A percentile compares a stretch with the other conserved stretches of the same genome.
These are phyloP conservation scores for Dryoscopus gambensis DNA, from an alignment of 2,113 vertebrate species.

Conservation along the genomic window DNA sequence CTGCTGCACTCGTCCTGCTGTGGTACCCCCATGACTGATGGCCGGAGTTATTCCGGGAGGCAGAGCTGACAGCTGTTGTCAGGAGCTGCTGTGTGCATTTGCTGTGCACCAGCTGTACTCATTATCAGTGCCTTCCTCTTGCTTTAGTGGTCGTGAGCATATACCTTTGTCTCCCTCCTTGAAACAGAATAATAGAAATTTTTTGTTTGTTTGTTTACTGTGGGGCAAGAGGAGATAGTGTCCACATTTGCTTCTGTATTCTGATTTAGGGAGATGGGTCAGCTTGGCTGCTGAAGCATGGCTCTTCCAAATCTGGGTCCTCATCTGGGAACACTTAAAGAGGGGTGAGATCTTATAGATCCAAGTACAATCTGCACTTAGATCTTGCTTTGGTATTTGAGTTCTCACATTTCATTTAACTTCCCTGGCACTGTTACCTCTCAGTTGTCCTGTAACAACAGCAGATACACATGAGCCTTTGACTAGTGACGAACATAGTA, in stretches of 20 bases:
- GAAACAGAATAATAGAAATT: background rate
- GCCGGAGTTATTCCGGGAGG: background rate
- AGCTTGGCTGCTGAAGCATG: background rate
- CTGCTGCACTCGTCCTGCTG: accelerated
- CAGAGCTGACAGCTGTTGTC: background rate
- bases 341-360: background rate
- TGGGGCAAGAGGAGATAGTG: background rate
- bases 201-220: background rate
- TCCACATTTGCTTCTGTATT: background rate
- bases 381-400: background rate
- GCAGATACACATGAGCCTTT: background rate
- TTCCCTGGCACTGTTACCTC: background rate
- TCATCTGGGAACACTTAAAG: background rate
- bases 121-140: background rate
- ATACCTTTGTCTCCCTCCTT: background rate
- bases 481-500: background rate
- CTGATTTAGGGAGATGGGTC: background rate
- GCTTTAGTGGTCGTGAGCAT: background rate
- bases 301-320: background rate
- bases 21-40: background rate
- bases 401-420: background rate
- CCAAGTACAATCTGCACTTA: background rate
- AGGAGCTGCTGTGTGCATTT: background rate
- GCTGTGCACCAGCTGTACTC: background rate
- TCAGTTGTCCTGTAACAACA: background rate